Conservation (phyloP, 1,140 invertebrate species). For the Trissolcus basalis region DNA sequence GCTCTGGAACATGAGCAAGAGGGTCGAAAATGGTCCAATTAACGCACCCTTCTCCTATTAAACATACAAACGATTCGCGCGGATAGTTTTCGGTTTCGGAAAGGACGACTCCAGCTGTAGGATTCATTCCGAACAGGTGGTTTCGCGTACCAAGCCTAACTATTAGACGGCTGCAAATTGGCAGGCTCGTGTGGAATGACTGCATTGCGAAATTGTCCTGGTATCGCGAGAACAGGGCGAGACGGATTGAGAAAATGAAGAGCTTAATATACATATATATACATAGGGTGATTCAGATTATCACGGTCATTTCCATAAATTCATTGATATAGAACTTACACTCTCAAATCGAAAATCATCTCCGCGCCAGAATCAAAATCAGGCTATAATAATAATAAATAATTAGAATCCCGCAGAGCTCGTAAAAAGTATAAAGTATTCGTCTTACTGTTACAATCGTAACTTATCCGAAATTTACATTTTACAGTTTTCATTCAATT, state of each 20-base stretch:
- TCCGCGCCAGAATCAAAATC: background rate
- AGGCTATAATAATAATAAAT: background rate
- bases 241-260: slow-evolving; percentile 46
- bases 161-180: slow-evolving; percentile 50
- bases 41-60: slow-evolving; percentile 50
- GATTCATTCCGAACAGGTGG: slow-evolving; percentile 48
- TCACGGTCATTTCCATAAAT: background rate
- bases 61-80: slow-evolving; percentile 48
- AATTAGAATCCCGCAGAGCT: no score
- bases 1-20: slow-evolving; percentile 32
- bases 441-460: no score
- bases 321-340: no score
- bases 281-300: slow-evolving; percentile 31
- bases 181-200: slow-evolving; percentile 31
- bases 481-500: no score
- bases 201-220: slow-evolving; percentile 42
- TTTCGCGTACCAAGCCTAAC: slow-evolving; percentile 30
- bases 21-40: slow-evolving; percentile 49
- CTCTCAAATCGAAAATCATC: no score
- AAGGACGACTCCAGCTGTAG: slow-evolving; percentile 39
- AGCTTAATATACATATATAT: slow-evolving; percentile 5
- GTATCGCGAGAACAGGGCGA: slow-evolving; percentile 34
- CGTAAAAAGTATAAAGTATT: no score
- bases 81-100: slow-evolving; percentile 39
- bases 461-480: no score